Evolutionary conservation across 2,797 vertebrate species (phyloP).

Genomic region (Streptopelia turtur): DNA sequence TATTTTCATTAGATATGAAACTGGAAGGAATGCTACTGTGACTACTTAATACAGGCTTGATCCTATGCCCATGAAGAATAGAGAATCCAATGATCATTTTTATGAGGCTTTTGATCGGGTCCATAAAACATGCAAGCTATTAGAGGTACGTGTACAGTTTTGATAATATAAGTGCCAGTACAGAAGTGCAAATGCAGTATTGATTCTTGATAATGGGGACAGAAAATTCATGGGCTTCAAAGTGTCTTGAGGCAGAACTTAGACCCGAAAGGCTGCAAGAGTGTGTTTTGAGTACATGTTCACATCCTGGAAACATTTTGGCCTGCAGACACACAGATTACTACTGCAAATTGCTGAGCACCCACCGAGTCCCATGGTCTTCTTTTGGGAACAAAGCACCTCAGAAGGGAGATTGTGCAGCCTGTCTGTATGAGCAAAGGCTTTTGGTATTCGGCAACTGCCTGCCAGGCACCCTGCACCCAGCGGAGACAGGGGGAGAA

Average conservation of each 20-base stretch:
- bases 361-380: fast-evolving
- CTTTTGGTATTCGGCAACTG: neutral
- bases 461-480: neutral
- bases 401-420: neutral
- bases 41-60: constrained; percentile 3
- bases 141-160: neutral
- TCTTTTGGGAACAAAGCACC: neutral
- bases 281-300: neutral
- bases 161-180: neutral
- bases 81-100: neutral
- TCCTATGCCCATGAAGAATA: neutral
- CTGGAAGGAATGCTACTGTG: neutral
- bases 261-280: neutral
- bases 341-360: neutral
- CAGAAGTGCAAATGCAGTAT: constrained; percentile 3
- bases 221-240: neutral
- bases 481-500: neutral
- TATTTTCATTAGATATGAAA: neutral
- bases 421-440: fast-evolving
- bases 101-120: neutral
- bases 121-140: neutral
- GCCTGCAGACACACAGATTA: neutral
- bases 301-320: neutral
- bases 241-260: neutral
- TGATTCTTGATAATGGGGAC: neutral